Conservation (phyloP, 2,888 invertebrate genomes). For the Sericinus montela region DNA sequence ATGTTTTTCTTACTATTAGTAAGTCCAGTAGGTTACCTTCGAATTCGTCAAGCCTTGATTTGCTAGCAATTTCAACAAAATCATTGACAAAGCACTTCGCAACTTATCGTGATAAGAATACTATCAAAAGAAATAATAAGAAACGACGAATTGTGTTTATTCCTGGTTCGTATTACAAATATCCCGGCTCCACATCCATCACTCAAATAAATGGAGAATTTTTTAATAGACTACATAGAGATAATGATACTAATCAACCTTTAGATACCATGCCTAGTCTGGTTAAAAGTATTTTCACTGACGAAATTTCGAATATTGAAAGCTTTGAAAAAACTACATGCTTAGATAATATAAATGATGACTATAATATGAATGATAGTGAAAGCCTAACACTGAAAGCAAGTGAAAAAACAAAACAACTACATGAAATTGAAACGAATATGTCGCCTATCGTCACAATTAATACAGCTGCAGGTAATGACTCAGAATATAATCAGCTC, state of each 20-base stretch:
- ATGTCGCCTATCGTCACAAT: constrained; percentile 4
- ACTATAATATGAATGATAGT: constrained; percentile 40
- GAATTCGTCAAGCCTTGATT: constrained; percentile 41
- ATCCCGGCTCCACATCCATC: constrained; percentile 25
- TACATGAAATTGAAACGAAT: constrained; percentile 8
- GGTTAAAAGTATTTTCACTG: constrained; percentile 40
- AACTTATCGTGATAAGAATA: constrained; percentile 28
- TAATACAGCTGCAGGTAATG: constrained; percentile 4
- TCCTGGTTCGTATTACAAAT: constrained; percentile 33
- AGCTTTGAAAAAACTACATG: constrained; percentile 27
- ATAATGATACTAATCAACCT: constrained; percentile 16
- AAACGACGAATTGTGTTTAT: constrained; percentile 32
- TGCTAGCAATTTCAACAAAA: constrained; percentile 45
- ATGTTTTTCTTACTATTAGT: constrained; percentile 31
- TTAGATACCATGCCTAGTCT: constrained; percentile 38
- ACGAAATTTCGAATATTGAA: constrained; percentile 29
- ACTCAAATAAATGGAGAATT: constrained; percentile 20
- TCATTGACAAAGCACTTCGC: constrained; percentile 40
- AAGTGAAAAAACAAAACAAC: constrained; percentile 14
- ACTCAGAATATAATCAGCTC: not conserved
- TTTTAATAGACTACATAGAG: constrained; percentile 14
- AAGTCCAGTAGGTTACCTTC: constrained; percentile 29
- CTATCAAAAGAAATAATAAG: constrained; percentile 22
- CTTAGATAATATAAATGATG: constrained; percentile 24
- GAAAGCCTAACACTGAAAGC: not conserved